These are phyloP conservation scores for Andrena hattorfiana DNA, from an alignment of 2,888 invertebrate genomes.

Conservation along the genomic window DNA sequence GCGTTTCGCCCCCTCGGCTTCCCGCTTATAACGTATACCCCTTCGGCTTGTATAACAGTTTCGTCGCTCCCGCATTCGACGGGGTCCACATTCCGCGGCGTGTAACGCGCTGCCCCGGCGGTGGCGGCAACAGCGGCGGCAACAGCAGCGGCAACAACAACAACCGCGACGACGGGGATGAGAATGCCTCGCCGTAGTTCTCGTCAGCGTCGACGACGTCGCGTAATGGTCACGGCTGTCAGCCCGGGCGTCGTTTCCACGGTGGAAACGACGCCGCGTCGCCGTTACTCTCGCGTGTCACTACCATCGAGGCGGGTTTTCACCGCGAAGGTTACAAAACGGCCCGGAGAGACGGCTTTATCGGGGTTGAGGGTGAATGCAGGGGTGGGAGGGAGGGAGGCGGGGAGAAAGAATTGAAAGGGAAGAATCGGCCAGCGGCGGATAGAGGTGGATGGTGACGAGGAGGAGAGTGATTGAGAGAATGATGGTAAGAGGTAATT, in stretches of 20 bases:
- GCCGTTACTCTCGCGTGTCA: constrained; percentile 18
- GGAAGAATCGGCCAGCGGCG: constrained; percentile 33
- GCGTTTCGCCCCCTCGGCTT: neutral
- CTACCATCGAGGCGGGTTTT: constrained; percentile 10
- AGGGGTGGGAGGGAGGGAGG: too few relatives aligned
- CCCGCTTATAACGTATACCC: constrained; percentile 19
- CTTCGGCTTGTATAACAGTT: neutral
- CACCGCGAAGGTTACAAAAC: constrained; percentile 36
- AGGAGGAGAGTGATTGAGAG: constrained; percentile 3
- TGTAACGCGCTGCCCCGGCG: constrained; percentile 10
- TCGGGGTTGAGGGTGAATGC: neutral
- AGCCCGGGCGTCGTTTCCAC: constrained; percentile 54
- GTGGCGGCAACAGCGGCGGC: constrained; percentile 6
- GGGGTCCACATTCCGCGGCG: constrained; percentile 21
- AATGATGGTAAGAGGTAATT: constrained; percentile 1
- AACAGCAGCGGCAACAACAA: constrained; percentile 2
- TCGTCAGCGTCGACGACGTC: constrained; percentile 34
- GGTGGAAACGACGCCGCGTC: constrained; percentile 40
- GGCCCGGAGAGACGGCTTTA: constrained; percentile 40
- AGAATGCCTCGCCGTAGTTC: constrained; percentile 29
- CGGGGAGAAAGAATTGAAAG: constrained; percentile 49
- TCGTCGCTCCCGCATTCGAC: constrained; percentile 26
- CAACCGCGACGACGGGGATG: constrained; percentile 20
- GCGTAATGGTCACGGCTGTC: constrained; percentile 53
- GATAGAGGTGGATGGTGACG: constrained; percentile 9